Evolutionary conservation across 2,797 vertebrate genomes (phyloP).

Genomic region (Sphenopsis melanotis): DNA sequence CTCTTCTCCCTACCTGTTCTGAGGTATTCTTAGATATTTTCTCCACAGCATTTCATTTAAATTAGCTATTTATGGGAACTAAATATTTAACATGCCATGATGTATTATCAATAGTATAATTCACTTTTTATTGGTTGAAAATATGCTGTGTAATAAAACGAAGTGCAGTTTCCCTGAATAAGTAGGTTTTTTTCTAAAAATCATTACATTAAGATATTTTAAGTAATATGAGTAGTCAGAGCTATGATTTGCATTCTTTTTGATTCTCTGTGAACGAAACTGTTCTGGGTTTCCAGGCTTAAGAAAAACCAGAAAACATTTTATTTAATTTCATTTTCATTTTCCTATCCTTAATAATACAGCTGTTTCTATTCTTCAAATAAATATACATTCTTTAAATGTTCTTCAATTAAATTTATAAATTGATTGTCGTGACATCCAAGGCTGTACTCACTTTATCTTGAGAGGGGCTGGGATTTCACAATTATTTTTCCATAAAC

Average conservation of each 20-base stretch:
- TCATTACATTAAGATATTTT: neutral
- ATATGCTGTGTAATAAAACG: neutral
- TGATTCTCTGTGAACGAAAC: neutral
- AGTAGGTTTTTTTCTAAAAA: neutral
- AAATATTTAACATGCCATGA: neutral
- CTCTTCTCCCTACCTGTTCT: neutral
- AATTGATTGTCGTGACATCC: neutral
- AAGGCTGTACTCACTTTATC: neutral
- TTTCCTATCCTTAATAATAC: neutral
- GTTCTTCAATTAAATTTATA: neutral
- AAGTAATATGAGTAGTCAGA: neutral
- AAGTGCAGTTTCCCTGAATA: neutral
- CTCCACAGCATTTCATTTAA: neutral
- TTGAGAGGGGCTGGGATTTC: neutral
- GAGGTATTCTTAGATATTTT: neutral
- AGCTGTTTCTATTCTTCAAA: neutral
- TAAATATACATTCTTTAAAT: neutral
- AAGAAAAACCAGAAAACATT: neutral
- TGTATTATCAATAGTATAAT: neutral
- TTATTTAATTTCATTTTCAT: neutral
- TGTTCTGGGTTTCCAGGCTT: neutral
- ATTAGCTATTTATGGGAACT: neutral
- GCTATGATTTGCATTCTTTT: neutral
- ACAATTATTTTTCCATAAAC: neutral
- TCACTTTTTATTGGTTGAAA: neutral